These are phyloP conservation scores for Polydesmus complanatus DNA, from an alignment of 2,888 invertebrate species.

Conservation along the genomic window DNA sequence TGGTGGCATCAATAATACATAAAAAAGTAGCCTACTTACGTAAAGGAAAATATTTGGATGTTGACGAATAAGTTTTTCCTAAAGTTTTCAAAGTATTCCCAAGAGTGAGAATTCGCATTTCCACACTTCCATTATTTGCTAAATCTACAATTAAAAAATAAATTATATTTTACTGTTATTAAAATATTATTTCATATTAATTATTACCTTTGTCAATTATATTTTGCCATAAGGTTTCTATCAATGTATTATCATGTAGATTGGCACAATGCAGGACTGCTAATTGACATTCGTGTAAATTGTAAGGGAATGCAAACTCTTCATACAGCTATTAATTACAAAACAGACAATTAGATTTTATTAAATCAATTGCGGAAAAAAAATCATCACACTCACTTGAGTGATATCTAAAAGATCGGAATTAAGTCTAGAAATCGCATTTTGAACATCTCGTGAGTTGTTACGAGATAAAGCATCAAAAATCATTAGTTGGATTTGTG, in stretches of 20 bases:
- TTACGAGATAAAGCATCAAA: constrained; percentile 48
- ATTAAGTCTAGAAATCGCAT: constrained; percentile 57
- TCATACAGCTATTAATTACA: constrained; percentile 56
- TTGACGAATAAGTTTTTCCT: constrained; percentile 61
- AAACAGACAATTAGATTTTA: constrained; percentile 11
- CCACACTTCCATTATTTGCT: constrained; percentile 21
- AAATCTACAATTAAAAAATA: constrained; percentile 22
- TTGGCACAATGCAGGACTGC: constrained; percentile 91
- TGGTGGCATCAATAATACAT: background rate
- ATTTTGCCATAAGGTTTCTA: constrained; percentile 83
- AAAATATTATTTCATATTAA: background rate
- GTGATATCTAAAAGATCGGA: constrained; percentile 72
- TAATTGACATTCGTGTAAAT: constrained; percentile 83
- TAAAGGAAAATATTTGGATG: constrained; percentile 75
- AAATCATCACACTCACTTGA: constrained; percentile 42
- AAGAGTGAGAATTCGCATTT: constrained; percentile 37
- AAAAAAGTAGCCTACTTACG: constrained; percentile 39
- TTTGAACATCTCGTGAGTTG: constrained; percentile 30
- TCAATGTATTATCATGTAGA: constrained; percentile 70
- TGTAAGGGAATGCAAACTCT: constrained; percentile 79
- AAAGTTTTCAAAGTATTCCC: constrained; percentile 54
- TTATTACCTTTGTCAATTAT: constrained; percentile 42
- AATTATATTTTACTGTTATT: background rate
- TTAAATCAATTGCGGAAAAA: background rate
- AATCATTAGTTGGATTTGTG: constrained; percentile 40